phyloP scores from a whole-genome alignment of 2,888 invertebrate species.

The Julus scanicus region DNA sequence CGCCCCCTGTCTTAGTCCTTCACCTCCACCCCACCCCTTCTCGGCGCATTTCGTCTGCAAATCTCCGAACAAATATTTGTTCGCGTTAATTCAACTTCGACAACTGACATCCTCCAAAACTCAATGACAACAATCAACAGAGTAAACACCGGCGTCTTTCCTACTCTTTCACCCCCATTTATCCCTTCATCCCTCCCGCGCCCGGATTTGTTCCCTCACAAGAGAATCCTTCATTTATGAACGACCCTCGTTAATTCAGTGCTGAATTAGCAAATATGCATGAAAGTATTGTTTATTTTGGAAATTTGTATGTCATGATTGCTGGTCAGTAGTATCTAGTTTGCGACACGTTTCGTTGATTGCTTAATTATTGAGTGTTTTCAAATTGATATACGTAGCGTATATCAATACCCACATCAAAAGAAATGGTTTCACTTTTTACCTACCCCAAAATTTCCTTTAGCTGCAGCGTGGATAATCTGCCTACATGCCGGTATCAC shows the following conservation, averaged over 20 bases:
- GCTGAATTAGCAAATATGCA: background rate
- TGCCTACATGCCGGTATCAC: background rate
- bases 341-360: too few species aligned
- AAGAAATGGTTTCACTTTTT: too few species aligned
- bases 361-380: too few species aligned
- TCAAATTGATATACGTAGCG: too few species aligned
- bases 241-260: background rate
- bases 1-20: background rate
- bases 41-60: background rate
- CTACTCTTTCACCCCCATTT: background rate
- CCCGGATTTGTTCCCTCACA: background rate
- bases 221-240: background rate
- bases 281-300: background rate
- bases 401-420: background rate
- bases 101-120: conserved; percentile 29
- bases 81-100: conserved; percentile 32
- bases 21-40: background rate
- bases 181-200: background rate
- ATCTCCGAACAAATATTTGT: conserved; percentile 34
- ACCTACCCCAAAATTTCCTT: background rate
- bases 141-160: background rate
- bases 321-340: too few species aligned
- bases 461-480: background rate
- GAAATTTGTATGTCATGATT: background rate
- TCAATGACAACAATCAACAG: conserved; percentile 29